A percentile compares a stretch with the other conserved stretches of the same genome.
Conservation (phyloP, 1,140 invertebrate species). For the Habropoda laboriosa region DNA sequence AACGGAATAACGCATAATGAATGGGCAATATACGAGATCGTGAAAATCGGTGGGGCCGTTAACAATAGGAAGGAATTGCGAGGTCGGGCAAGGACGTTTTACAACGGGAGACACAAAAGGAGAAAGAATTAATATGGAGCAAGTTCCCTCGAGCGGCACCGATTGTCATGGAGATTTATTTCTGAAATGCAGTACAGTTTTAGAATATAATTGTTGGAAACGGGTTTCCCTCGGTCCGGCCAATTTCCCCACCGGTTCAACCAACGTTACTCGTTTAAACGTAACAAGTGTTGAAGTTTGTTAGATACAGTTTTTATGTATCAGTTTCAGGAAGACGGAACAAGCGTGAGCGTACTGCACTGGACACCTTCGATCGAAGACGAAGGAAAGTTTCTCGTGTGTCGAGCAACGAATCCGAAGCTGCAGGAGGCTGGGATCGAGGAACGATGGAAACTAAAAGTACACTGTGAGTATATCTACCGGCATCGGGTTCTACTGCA, state of each 20-base stretch:
- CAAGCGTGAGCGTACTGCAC: conserved; percentile 82
- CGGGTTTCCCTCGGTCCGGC: neutral
- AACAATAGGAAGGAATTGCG: neutral
- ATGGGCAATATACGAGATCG: neutral
- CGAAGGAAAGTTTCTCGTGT: conserved; percentile 84
- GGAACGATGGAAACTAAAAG: conserved; percentile 84
- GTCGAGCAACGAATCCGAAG: conserved; percentile 86
- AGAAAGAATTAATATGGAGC: neutral
- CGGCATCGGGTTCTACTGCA: neutral
- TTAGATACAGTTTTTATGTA: no score
- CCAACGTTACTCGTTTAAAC: no score
- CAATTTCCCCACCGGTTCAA: neutral
- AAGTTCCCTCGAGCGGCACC: conserved; percentile 6
- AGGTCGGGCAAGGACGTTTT: neutral
- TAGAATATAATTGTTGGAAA: conserved; percentile 31
- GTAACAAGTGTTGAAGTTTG: no score
- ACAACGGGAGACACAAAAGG: conserved; percentile 1
- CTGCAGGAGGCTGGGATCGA: conserved; percentile 85
- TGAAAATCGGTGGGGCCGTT: no score
- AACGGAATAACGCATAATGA: no score
- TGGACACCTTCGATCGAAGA: conserved; percentile 83
- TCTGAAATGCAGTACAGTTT: conserved; percentile 58
- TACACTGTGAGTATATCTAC: conserved; percentile 83
- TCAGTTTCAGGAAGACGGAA: conserved; percentile 81
- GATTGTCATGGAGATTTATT: conserved; percentile 68